Base-by-base conservation (phyloP, 2,113 vertebrate genomes). In the Prunella himalayana region DNA sequence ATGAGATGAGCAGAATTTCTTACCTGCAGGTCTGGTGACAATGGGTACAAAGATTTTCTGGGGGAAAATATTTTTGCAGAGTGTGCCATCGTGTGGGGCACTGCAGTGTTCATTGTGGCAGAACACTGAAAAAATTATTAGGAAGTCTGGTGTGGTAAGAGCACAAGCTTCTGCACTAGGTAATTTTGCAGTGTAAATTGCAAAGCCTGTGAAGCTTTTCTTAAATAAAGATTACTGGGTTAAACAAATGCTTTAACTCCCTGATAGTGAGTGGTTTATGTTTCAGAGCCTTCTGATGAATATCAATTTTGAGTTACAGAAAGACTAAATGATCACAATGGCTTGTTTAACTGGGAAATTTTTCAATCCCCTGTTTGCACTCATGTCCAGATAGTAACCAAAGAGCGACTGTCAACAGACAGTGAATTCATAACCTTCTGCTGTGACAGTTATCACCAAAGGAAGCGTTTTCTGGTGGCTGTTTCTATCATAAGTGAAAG, bases 71-170 rank as follows among this genome's bases (percentile, higher is more conserved):
- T 25, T 69, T 78, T 44, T 22, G 37, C 20, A 31, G 37, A 28
- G 4, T 19, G 7, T 12, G n/a, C 2, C 0, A 6, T 10, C 49
- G 13, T 31, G 14, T 44, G 37, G 19, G 8, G 15, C 5, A 5
- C 11, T 90, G 22, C 31, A 59, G 19, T 37, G 13, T 14, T 79
- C 2, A 0, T 10, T 30, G 24, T n/a, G 15, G 2, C 6, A 50
- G 47, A 87, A 49, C 11, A 75, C 21, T 65, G 28, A 2, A 64
- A 30, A 61, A 76, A n/a, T 25, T 0, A 8, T 56, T 30, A 53
- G 8, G 13, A 61, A 31, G 1, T 37, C 23, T 61, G 7, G 3
- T 14, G 5, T 37, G 9, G 7, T 28, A 53, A 35, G 3, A 57
- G 5, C 9, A 27, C 18, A 42, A 66, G 6, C 12, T 11, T 18